phyloP scores from a whole-genome alignment of 2,888 invertebrate genomes.

The Parnassius glacialis region DNA sequence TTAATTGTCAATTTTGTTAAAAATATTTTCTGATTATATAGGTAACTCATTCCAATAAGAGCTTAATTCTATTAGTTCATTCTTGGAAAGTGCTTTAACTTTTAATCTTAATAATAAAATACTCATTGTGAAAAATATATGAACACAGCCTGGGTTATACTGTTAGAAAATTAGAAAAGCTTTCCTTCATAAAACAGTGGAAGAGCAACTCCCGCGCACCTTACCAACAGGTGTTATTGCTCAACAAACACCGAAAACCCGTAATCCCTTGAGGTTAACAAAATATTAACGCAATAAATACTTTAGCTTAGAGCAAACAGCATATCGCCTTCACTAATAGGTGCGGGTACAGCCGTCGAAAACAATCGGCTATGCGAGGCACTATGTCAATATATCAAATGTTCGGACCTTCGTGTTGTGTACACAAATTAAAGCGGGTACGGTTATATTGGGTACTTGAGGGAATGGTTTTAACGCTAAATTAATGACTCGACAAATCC shows the following conservation, averaged over 20 bases:
- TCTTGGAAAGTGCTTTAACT: no score
- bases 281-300: constrained; percentile 72
- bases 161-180: neutral
- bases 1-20: no score
- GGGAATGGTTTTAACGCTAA: constrained; percentile 20
- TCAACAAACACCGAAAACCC: constrained; percentile 70
- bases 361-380: constrained; percentile 62
- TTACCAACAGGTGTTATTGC: constrained; percentile 68
- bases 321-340: constrained; percentile 62
- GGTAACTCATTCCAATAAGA: no score
- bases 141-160: neutral
- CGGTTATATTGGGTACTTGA: constrained; percentile 26
- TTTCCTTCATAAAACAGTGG: constrained; percentile 8
- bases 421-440: constrained; percentile 29
- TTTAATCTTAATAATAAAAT: no score
- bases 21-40: no score
- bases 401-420: constrained; percentile 39
- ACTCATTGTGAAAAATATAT: no score
- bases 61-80: no score
- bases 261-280: constrained; percentile 77
- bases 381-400: constrained; percentile 53
- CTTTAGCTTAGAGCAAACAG: constrained; percentile 63
- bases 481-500: constrained; percentile 25
- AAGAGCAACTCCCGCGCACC: constrained; percentile 23
- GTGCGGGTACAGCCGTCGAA: constrained; percentile 64